A percentile compares a stretch with the other conserved stretches of the same genome.
Evolutionary conservation across 2,888 invertebrate species (phyloP).

Genomic region (Flexamia atlantica): DNA sequence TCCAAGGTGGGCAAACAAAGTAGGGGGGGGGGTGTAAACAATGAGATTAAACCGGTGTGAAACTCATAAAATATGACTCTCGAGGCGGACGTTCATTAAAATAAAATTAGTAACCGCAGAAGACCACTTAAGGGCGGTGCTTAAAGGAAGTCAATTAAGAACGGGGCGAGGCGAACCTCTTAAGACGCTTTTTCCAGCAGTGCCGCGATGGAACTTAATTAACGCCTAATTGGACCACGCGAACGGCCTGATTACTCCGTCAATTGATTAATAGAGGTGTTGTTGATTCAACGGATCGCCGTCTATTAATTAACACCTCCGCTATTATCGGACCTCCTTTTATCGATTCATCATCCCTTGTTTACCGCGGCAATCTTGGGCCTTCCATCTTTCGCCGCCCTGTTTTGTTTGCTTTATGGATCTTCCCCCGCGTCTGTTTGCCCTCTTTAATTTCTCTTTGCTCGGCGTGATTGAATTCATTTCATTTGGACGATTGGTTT

Average conservation of each 20-base stretch:
- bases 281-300: slow-evolving; percentile 50
- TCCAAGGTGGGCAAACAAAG: slow-evolving; percentile 47
- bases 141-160: slow-evolving; percentile 62
- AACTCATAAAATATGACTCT: slow-evolving; percentile 4
- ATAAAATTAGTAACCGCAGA: slow-evolving; percentile 64
- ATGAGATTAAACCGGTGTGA: slow-evolving; percentile 41
- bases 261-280: slow-evolving; percentile 57
- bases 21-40: slow-evolving; percentile 47
- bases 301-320: slow-evolving; percentile 53
- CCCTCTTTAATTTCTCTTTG: slow-evolving; percentile 58
- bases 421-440: slow-evolving; percentile 42
- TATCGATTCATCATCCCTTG: slow-evolving; percentile 57
- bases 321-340: slow-evolving; percentile 49
- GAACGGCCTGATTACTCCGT: slow-evolving; percentile 49
- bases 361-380: slow-evolving; percentile 12
- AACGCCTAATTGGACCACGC: slow-evolving; percentile 49
- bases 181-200: slow-evolving; percentile 60
- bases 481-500: slow-evolving; percentile 52
- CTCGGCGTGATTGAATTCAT: slow-evolving; percentile 49
- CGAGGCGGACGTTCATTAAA: slow-evolving; percentile 58
- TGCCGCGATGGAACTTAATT: slow-evolving; percentile 53
- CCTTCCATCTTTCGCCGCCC: slow-evolving; percentile 11
- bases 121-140: slow-evolving; percentile 60
- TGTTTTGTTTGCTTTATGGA: slow-evolving; percentile 50
- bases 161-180: slow-evolving; percentile 47